phyloP scores from a whole-genome alignment of 2,797 vertebrate genomes.

The Syngnathus rostellatus region DNA sequence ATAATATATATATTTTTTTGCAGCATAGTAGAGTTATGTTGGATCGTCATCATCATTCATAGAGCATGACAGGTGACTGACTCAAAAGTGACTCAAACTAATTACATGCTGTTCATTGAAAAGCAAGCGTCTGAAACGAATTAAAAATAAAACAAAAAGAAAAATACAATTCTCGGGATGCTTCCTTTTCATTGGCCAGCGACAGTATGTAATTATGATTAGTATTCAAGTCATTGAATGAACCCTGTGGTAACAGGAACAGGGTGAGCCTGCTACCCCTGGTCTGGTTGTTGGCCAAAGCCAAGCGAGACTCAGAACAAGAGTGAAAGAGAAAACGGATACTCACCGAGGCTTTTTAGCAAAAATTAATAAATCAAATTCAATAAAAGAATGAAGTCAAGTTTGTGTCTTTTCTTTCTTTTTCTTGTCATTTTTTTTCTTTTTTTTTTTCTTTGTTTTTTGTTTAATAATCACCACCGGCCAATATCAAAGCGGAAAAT shows the following conservation, averaged over 20 bases:
- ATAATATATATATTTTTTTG: no score
- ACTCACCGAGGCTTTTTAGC: not conserved
- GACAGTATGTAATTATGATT: not conserved
- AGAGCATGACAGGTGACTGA: no score
- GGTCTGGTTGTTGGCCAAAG: not conserved
- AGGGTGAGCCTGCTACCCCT: not conserved
- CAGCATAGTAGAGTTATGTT: no score
- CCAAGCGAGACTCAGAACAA: no score
- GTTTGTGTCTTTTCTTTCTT: not conserved
- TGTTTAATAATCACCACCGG: constrained; percentile 26
- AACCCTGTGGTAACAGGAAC: not conserved
- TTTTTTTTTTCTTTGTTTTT: constrained; percentile 10
- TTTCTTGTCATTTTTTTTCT: not conserved
- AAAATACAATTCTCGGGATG: not conserved
- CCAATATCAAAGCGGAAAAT: constrained; percentile 37
- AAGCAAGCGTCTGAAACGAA: no score
- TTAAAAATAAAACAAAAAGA: no score
- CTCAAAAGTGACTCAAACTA: no score
- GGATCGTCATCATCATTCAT: no score
- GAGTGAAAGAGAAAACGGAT: not conserved
- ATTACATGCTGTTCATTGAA: no score
- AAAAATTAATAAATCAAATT: not conserved
- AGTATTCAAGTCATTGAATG: not conserved
- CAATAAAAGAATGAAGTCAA: not conserved
- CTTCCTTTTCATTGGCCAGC: not conserved